Evolutionary conservation across 2,797 vertebrate genomes (phyloP).

Genomic region (Arctocebus calabarensis): DNA sequence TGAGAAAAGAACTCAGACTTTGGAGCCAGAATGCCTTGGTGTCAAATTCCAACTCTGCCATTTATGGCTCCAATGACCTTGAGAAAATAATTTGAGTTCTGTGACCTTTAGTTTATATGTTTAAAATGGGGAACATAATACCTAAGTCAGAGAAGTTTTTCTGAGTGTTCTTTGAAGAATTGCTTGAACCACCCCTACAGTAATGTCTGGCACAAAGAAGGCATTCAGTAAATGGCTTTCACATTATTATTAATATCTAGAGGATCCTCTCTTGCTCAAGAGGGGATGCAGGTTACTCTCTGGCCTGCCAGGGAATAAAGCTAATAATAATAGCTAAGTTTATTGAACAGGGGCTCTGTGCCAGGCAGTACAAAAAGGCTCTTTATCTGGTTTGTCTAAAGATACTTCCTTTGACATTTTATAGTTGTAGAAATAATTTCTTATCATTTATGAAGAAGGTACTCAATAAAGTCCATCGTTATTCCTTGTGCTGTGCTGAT

Average conservation of each 20-base stretch:
- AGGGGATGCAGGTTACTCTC: neutral
- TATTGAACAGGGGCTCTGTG: neutral
- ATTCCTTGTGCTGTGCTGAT: neutral
- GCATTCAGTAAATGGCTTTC: neutral
- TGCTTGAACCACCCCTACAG: neutral
- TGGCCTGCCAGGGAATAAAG: slow-evolving; percentile 36
- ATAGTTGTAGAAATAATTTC: slow-evolving; percentile 58
- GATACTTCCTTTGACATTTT: slow-evolving; percentile 17
- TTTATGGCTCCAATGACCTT: neutral
- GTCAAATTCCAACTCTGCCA: neutral
- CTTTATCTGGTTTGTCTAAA: slow-evolving; percentile 25
- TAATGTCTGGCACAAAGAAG: neutral
- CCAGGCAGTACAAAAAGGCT: neutral
- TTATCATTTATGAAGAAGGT: neutral
- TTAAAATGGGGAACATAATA: slow-evolving; percentile 24
- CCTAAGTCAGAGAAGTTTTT: neutral
- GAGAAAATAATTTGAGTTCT: slow-evolving; percentile 34
- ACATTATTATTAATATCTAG: slow-evolving; percentile 53
- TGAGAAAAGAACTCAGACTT: slow-evolving; percentile 7
- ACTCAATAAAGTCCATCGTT: neutral
- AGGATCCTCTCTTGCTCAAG: neutral
- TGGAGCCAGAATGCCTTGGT: neutral
- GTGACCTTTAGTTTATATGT: neutral
- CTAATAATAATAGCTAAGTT: neutral
- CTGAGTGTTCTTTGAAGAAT: neutral